Evolutionary conservation across 1,140 invertebrate species (phyloP).

Genomic region (Aphelenchoides avenae): DNA sequence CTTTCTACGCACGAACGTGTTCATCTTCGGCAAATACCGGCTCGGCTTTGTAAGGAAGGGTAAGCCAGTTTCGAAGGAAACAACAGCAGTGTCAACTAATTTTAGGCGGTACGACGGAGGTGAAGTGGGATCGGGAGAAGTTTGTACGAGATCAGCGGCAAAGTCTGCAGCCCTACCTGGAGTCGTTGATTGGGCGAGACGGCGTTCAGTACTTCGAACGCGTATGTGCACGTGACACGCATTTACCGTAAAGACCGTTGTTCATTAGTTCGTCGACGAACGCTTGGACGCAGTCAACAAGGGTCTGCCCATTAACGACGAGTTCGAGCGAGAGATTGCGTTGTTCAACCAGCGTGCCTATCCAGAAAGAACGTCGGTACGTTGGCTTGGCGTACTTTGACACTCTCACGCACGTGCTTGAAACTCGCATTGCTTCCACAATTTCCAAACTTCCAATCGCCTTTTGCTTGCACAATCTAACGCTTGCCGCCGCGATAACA

Average conservation of each 20-base stretch:
- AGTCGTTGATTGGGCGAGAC: slow-evolving; percentile 44
- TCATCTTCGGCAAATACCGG: slow-evolving; percentile 47
- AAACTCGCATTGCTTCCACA: too few relatives aligned
- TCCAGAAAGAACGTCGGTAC: too few relatives aligned
- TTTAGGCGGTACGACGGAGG: slow-evolving; percentile 10
- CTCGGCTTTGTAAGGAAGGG: slow-evolving; percentile 10
- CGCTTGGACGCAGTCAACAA: slow-evolving; percentile 34
- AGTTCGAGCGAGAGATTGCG: slow-evolving; percentile 44
- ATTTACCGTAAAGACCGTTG: slow-evolving; percentile 19
- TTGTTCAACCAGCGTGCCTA: slow-evolving; percentile 11
- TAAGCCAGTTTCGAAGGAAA: slow-evolving; percentile 16
- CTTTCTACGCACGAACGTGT: slow-evolving; percentile 46
- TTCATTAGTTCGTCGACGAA: slow-evolving; percentile 49
- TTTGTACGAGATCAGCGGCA: slow-evolving; percentile 42
- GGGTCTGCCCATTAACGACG: slow-evolving; percentile 39
- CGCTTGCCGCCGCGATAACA: too few relatives aligned
- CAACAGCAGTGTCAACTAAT: slow-evolving; percentile 1
- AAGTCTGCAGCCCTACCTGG: slow-evolving; percentile 38
- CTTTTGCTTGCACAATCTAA: too few relatives aligned
- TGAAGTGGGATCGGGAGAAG: slow-evolving; percentile 43
- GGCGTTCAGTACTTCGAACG: slow-evolving; percentile 55
- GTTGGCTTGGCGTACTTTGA: too few relatives aligned
- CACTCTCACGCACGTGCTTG: too few relatives aligned
- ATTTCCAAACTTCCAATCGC: too few relatives aligned
- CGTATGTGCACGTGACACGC: slow-evolving; percentile 18